Evolutionary conservation across 2,888 invertebrate species (phyloP).

Genomic region (Brachypalpus laphriformis): DNA sequence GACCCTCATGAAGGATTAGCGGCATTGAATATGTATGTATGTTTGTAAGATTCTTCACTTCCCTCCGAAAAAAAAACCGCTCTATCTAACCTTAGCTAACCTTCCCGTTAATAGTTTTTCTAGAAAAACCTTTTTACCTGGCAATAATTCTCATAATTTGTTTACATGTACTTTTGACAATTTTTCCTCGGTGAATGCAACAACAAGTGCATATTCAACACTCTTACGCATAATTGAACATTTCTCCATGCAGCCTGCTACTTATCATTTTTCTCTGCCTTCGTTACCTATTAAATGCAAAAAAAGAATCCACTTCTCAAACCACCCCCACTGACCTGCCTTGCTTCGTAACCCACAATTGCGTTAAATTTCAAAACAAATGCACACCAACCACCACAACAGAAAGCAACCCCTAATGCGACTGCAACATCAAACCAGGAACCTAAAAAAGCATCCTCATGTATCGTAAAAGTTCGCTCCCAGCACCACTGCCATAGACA

Average conservation of each 20-base stretch:
- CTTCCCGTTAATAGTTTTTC: too few relatives aligned
- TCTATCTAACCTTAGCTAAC: too few relatives aligned
- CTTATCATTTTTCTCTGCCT: conserved; percentile 9
- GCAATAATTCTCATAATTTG: conserved; percentile 28
- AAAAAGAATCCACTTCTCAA: conserved; percentile 28
- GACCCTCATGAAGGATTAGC: too few relatives aligned
- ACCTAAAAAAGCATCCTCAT: conserved; percentile 29
- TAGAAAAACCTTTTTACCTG: background rate
- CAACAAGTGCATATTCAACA: conserved; percentile 68
- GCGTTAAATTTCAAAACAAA: conserved; percentile 68
- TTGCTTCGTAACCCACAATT: conserved; percentile 51
- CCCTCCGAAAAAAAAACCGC: too few relatives aligned
- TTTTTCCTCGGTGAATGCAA: conserved; percentile 23
- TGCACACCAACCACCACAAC: background rate
- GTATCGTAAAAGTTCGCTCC: background rate
- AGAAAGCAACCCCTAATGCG: background rate
- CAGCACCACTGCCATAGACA: background rate
- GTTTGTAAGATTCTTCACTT: too few relatives aligned
- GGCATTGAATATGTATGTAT: too few relatives aligned
- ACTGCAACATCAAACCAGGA: conserved; percentile 68
- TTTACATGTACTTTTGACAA: conserved; percentile 30
- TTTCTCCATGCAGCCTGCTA: conserved; percentile 26
- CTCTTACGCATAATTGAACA: conserved; percentile 65
- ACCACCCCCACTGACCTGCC: conserved; percentile 66
- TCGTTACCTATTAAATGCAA: conserved; percentile 27